These are phyloP conservation scores for Argya squamiceps DNA, from an alignment of 2,797 vertebrate genomes.

Conservation along the genomic window DNA sequence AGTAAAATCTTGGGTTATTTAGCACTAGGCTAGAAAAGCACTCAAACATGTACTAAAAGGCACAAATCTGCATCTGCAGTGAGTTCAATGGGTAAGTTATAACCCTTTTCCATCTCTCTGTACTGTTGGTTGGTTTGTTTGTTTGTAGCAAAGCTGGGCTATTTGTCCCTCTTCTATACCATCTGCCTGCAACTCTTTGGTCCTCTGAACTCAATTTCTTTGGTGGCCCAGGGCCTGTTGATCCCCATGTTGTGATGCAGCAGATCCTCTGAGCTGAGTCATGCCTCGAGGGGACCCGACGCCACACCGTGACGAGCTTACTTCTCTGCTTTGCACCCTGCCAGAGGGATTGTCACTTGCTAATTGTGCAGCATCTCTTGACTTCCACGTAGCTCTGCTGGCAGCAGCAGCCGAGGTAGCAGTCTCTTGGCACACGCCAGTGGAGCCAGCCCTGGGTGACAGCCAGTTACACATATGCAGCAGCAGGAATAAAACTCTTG, in stretches of 20 bases:
- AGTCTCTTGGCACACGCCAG: accelerated
- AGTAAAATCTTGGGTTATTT: neutral
- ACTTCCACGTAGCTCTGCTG: neutral
- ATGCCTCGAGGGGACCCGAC: neutral
- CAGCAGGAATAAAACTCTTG: neutral
- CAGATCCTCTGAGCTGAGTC: conserved; percentile 49
- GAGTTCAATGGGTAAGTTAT: neutral
- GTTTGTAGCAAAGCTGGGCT: neutral
- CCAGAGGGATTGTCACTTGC: neutral
- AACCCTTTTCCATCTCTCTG: neutral
- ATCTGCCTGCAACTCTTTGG: neutral
- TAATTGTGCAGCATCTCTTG: neutral
- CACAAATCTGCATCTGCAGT: neutral
- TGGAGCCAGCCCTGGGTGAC: neutral
- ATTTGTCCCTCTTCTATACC: neutral
- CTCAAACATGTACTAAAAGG: neutral
- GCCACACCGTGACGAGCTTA: neutral
- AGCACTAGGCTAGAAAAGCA: neutral
- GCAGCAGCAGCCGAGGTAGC: neutral
- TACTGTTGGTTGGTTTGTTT: neutral
- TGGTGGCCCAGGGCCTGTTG: neutral
- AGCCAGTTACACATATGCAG: neutral
- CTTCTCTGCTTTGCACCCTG: neutral
- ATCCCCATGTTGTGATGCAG: neutral
- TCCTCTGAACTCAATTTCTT: neutral